Percentiles rank a stretch among this genome's conserved stretches.
These are phyloP conservation scores for Clepsis dumicolana DNA, from an alignment of 2,888 invertebrate genomes.

Conservation along the genomic window DNA sequence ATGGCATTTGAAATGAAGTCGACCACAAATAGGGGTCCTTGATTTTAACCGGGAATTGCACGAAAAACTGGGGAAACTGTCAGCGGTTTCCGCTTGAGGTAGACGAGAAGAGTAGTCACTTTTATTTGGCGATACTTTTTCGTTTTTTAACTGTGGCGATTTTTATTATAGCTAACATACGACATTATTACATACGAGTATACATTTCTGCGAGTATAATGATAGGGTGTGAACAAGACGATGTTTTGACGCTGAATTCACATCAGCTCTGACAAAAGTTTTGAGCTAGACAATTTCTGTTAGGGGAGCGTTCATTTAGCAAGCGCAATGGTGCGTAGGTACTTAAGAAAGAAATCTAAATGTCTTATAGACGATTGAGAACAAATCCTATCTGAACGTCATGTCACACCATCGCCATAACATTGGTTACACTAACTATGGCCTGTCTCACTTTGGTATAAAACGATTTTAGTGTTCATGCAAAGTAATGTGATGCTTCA, in stretches of 20 bases:
- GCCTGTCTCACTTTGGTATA: too few species aligned
- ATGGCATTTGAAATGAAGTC: not conserved
- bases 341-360: not conserved
- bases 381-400: too few species aligned
- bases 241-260: not conserved
- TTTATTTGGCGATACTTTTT: not conserved
- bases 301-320: not conserved
- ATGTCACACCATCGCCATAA: too few species aligned
- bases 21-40: conserved; percentile 1
- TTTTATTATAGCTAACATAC: too few species aligned
- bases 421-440: too few species aligned
- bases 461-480: too few species aligned
- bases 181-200: too few species aligned
- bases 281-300: not conserved
- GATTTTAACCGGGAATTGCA: not conserved
- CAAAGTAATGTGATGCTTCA: too few species aligned
- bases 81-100: conserved; percentile 22
- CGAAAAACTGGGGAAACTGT: conserved; percentile 6
- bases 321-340: not conserved
- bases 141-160: not conserved
- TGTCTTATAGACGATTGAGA: not conserved
- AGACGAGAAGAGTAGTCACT: not conserved
- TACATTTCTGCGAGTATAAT: too few species aligned
- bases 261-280: not conserved
- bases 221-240: not conserved